Conservation (phyloP, 2,888 invertebrate genomes). For the Glyphotaelius pellucidus region DNA sequence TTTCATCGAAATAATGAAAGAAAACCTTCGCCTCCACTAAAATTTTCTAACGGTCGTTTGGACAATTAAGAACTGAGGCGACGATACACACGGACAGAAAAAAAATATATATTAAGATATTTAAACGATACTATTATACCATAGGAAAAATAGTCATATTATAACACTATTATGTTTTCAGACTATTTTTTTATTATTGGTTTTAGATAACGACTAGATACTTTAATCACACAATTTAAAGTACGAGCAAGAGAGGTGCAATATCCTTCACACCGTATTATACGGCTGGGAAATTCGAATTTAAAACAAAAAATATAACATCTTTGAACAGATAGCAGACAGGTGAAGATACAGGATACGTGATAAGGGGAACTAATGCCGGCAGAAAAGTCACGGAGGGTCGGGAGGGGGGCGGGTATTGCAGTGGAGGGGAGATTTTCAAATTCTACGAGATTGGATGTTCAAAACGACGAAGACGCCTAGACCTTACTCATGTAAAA, state of each 20-base stretch:
- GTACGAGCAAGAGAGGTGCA: not conserved
- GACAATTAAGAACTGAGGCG: too few species aligned
- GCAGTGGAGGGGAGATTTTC: constrained; percentile 37
- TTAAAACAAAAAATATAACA: constrained; percentile 34
- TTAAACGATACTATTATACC: too few species aligned
- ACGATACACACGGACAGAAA: too few species aligned
- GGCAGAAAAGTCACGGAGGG: constrained; percentile 24
- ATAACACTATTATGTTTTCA: too few species aligned
- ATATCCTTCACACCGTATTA: constrained; percentile 3
- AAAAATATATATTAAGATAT: too few species aligned
- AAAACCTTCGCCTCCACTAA: too few species aligned
- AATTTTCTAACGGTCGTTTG: too few species aligned
- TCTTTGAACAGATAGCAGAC: constrained; percentile 28
- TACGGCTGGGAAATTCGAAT: constrained; percentile 29
- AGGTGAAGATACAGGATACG: constrained; percentile 40
- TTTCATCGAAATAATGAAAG: too few species aligned
- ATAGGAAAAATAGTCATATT: too few species aligned
- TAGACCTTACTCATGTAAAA: constrained; percentile 19
- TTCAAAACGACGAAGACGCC: not conserved
- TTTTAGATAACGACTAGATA: not conserved
- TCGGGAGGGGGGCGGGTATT: not conserved
- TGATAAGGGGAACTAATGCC: constrained; percentile 33
- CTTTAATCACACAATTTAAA: not conserved
- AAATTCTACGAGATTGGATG: constrained; percentile 41
- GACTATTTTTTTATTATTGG: too few species aligned